Percentiles rank a stretch among this genome's conserved stretches.
These are phyloP conservation scores for Acrobasis suavella DNA, from an alignment of 2,888 invertebrate species.

Conservation along the genomic window DNA sequence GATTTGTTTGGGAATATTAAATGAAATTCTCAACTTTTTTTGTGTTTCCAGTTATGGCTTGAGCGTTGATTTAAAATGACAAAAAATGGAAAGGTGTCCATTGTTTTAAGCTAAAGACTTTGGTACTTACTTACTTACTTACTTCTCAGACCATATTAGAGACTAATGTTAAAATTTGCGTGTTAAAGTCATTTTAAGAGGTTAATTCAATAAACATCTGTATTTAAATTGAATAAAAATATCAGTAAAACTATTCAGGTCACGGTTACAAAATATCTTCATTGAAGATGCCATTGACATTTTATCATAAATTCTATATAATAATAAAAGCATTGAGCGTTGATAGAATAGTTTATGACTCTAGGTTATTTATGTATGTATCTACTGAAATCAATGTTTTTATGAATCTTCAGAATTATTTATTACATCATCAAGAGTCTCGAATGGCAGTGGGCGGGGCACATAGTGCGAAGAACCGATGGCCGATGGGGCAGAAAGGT, in stretches of 20 bases:
- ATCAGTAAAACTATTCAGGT: neutral
- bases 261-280: neutral
- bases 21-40: slow-evolving; percentile 14
- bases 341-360: neutral
- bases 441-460: too few relatives aligned
- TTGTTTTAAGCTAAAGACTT: neutral
- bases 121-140: too few relatives aligned
- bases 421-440: neutral
- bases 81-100: neutral
- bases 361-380: neutral
- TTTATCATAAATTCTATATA: neutral
- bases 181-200: too few relatives aligned
- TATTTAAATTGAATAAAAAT: too few relatives aligned
- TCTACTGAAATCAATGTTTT: neutral
- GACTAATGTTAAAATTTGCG: too few relatives aligned
- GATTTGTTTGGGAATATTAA: slow-evolving; percentile 7
- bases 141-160: too few relatives aligned
- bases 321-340: neutral
- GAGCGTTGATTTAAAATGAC: neutral
- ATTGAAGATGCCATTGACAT: slow-evolving; percentile 7
- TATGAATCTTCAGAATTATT: neutral
- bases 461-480: too few relatives aligned
- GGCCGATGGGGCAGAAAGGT: too few relatives aligned
- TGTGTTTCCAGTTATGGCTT: slow-evolving; percentile 3
- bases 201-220: too few relatives aligned